Base-by-base conservation (phyloP, 2,113 vertebrate species). In the Rhombomys opimus region DNA sequence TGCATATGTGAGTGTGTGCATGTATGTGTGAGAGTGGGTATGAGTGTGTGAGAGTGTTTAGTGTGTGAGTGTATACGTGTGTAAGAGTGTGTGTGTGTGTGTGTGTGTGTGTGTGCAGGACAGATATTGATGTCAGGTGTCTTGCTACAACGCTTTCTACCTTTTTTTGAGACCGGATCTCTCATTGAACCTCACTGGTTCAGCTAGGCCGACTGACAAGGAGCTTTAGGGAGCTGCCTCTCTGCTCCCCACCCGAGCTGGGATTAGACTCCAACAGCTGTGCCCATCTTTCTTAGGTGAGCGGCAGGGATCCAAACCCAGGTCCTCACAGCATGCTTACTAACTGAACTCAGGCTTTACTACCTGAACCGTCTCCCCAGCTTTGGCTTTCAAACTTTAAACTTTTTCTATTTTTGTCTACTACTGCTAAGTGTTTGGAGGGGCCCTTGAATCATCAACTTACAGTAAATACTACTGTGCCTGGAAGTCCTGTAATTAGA, bases 341-440 rank as follows among this genome's bases (percentile, higher is more conserved):
- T 12, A 3, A 50, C 41, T 67, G 63, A 67, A 20, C 27, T 67
- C 54, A 59, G 80, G 27, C 80, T 82, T 38, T 27, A 14, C 35
- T 41, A 18, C 30, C n/a, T 3, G 59, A 63, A 30, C 81, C 76
- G 23, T 80, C 77, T 54, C 35, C 35, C 20, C 12, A 15, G 22
- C 76, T 72, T 32, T 76, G 54, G 18, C 27, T 61, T 18, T 57
- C 59, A 72, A 59, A 75, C 70, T 41, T 77, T 50, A 13, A n/a
- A 6, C 46, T 68, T 46, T 82, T 77, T 32, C 10, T 54, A 59
- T 87, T 89, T 46, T 95, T 50, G n/a, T 70, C 82, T 65, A 41
- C 35, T 82, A 75, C 30, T 67, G 15, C 35, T 93, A 78, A 52
- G 38, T 91, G 63, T 89, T 89, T 82, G 67, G 91, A 91, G n/a